These are phyloP conservation scores for Ceratothoa steindachneri DNA, from an alignment of 2,888 invertebrate species.

Conservation along the genomic window DNA sequence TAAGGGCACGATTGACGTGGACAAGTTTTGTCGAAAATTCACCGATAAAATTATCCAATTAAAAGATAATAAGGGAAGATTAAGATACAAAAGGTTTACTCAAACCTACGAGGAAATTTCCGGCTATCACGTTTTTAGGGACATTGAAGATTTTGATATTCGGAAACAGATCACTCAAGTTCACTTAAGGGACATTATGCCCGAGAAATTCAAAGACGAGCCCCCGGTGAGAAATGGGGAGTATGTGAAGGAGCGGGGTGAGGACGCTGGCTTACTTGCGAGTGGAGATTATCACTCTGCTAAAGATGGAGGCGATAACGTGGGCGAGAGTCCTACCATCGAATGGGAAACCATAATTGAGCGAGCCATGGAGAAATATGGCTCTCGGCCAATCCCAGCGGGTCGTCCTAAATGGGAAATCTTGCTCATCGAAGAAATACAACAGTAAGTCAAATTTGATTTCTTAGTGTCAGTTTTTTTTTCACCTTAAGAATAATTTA, in stretches of 20 bases:
- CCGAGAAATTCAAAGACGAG: neutral
- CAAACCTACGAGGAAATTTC: neutral
- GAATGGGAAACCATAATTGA: neutral
- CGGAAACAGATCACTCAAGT: neutral
- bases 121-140: neutral
- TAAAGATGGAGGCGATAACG: neutral
- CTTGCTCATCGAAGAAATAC: neutral
- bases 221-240: no score
- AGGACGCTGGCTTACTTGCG: neutral
- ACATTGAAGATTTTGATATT: neutral
- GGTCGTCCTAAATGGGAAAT: constrained; percentile 3
- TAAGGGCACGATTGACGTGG: neutral
- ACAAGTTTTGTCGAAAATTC: neutral
- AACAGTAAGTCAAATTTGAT: neutral
- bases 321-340: neutral
- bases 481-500: neutral
- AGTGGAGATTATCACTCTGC: neutral
- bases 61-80: neutral
- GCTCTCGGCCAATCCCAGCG: neutral
- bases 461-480: neutral
- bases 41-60: neutral
- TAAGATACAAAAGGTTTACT: neutral
- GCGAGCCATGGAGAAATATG: neutral
- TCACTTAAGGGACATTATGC: neutral
- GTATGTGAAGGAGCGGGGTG: no score